Percentiles rank a stretch among this genome's conserved stretches.
Evolutionary conservation across 2,888 invertebrate genomes (phyloP).

Genomic region (Nomada lathburiana): DNA sequence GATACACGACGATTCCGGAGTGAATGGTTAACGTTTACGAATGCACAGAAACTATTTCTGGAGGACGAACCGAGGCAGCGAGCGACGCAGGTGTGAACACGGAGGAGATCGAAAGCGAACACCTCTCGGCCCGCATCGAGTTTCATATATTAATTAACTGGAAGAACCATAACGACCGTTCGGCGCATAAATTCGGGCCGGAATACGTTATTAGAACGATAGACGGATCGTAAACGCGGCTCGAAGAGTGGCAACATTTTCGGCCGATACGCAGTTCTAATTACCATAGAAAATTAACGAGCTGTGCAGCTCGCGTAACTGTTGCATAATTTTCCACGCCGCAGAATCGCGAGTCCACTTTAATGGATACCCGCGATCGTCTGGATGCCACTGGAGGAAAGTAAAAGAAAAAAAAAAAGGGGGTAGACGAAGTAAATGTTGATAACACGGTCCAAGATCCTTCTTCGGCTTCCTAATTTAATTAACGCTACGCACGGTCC

Average conservation of each 20-base stretch:
- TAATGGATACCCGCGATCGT: too few species aligned
- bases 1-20: too few species aligned
- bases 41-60: neutral
- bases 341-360: neutral
- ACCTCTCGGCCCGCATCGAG: conserved; percentile 20
- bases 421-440: too few species aligned
- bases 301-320: conserved; percentile 15
- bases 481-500: neutral
- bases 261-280: conserved; percentile 12
- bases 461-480: too few species aligned
- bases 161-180: conserved; percentile 27
- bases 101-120: conserved; percentile 15
- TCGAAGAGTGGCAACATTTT: conserved; percentile 1
- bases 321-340: conserved; percentile 34
- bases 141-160: conserved; percentile 34
- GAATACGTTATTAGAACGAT: conserved; percentile 4
- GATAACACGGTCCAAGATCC: too few species aligned
- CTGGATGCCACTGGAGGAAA: too few species aligned
- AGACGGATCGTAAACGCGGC: conserved; percentile 4
- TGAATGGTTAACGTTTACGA: neutral
- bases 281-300: conserved; percentile 40
- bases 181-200: neutral
- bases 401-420: too few species aligned
- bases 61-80: neutral
- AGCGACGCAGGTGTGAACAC: conserved; percentile 22